Evolutionary conservation across 1,140 invertebrate genomes (phyloP).

Genomic region (Pseudoatta argentina): DNA sequence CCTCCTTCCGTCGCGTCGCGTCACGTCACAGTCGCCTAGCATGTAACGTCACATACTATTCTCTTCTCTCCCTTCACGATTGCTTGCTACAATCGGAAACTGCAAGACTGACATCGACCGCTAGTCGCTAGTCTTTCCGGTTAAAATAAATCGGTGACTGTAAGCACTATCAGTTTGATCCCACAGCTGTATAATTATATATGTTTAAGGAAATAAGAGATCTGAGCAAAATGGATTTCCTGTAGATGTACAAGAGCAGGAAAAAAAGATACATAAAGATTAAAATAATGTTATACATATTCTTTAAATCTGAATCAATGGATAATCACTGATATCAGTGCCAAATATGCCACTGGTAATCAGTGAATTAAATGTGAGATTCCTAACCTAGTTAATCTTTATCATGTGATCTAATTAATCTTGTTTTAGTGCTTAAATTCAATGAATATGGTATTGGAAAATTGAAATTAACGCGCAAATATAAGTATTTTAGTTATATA

Average conservation of each 20-base stretch:
- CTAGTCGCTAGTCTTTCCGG: neutral
- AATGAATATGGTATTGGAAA: no score
- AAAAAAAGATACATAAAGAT: neutral
- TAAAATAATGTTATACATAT: neutral
- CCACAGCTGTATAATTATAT: neutral
- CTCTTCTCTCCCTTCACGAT: constrained; percentile 9
- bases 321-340: no score
- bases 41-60: neutral
- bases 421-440: no score
- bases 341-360: no score
- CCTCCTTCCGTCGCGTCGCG: constrained; percentile 45
- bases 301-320: no score
- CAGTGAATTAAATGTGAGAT: no score
- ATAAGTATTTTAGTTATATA: no score
- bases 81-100: constrained; percentile 20
- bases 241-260: neutral
- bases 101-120: neutral
- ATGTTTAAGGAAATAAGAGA: neutral
- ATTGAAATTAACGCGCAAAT: no score
- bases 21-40: neutral
- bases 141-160: neutral
- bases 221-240: neutral
- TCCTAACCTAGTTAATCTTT: no score
- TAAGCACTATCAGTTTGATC: neutral
- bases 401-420: no score